Percentiles rank a stretch among this genome's conserved stretches.
Evolutionary conservation across 1,140 invertebrate species (phyloP).

Genomic region (Campodea augens): DNA sequence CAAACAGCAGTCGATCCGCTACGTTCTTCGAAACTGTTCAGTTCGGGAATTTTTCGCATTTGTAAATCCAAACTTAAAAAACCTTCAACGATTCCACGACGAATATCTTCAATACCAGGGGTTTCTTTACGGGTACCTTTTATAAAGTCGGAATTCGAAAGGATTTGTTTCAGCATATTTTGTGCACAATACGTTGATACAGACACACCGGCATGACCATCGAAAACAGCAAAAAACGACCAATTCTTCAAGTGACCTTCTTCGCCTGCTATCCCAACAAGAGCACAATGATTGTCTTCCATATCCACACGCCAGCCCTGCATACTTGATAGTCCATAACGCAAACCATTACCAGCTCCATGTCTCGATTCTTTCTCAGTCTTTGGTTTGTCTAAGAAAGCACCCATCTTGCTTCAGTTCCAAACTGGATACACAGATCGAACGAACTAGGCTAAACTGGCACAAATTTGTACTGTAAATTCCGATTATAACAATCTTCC

Average conservation of each 20-base stretch:
- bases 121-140: slow-evolving; percentile 17
- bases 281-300: slow-evolving; percentile 92
- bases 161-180: slow-evolving; percentile 68
- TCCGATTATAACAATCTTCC: no score
- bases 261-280: slow-evolving; percentile 38
- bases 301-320: slow-evolving; percentile 96
- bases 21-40: slow-evolving; percentile 70
- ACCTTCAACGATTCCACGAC: slow-evolving; percentile 69
- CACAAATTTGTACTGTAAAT: no score
- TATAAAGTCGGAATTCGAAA: slow-evolving; percentile 64
- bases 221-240: slow-evolving; percentile 98
- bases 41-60: slow-evolving; percentile 70
- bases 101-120: slow-evolving; percentile 38
- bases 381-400: slow-evolving; percentile 96
- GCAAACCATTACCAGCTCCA: slow-evolving; percentile 70
- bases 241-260: slow-evolving; percentile 77
- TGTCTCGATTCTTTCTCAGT: slow-evolving; percentile 92
- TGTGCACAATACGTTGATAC: slow-evolving; percentile 87
- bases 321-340: slow-evolving; percentile 87
- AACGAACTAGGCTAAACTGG: no score
- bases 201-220: slow-evolving; percentile 87
- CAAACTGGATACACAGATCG: slow-evolving; percentile 9
- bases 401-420: slow-evolving; percentile 53
- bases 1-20: slow-evolving; percentile 94
- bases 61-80: slow-evolving; percentile 71